A percentile compares a stretch with the other conserved stretches of the same genome.
Conservation (phyloP, 1,140 invertebrate genomes). For the Drosophila punjabiensis region DNA sequence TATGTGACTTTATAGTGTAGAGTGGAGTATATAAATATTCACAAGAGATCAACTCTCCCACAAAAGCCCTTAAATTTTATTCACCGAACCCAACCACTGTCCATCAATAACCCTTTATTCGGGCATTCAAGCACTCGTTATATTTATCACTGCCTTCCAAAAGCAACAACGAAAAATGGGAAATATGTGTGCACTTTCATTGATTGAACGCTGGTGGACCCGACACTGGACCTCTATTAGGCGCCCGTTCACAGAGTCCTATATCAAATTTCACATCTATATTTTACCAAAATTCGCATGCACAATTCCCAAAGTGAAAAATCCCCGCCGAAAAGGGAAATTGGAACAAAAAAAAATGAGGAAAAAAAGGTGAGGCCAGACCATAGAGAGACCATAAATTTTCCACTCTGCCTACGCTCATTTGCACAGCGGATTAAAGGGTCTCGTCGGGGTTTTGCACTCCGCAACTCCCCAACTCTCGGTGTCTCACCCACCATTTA, state of each 20-base stretch:
- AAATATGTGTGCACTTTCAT: constrained; percentile 49
- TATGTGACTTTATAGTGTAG: neutral
- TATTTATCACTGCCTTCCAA: constrained; percentile 40
- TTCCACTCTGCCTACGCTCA: constrained; percentile 60
- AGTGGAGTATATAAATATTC: too few relatives aligned
- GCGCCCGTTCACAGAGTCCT: constrained; percentile 41
- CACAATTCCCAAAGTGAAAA: constrained; percentile 56
- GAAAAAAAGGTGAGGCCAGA: constrained; percentile 33
- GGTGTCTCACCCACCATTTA: constrained; percentile 60
- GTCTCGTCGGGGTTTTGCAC: constrained; percentile 77
- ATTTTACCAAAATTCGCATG: constrained; percentile 59
- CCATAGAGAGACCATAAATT: constrained; percentile 72
- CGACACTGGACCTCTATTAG: constrained; percentile 48
- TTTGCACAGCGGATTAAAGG: constrained; percentile 80
- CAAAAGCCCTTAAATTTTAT: constrained; percentile 18
- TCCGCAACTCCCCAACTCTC: constrained; percentile 21
- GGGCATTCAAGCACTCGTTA: constrained; percentile 25
- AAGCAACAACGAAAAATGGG: constrained; percentile 9
- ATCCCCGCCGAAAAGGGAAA: constrained; percentile 25
- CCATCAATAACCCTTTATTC: constrained; percentile 43
- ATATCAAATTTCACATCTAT: constrained; percentile 70
- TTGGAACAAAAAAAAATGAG: constrained; percentile 31
- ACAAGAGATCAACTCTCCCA: constrained; percentile 1
- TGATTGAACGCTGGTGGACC: constrained; percentile 55
- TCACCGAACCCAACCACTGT: neutral